Evolutionary conservation across 2,797 vertebrate species (phyloP), one percentile per base, ranked within the genome.

Genomic region (Vireo griseus): DNA sequence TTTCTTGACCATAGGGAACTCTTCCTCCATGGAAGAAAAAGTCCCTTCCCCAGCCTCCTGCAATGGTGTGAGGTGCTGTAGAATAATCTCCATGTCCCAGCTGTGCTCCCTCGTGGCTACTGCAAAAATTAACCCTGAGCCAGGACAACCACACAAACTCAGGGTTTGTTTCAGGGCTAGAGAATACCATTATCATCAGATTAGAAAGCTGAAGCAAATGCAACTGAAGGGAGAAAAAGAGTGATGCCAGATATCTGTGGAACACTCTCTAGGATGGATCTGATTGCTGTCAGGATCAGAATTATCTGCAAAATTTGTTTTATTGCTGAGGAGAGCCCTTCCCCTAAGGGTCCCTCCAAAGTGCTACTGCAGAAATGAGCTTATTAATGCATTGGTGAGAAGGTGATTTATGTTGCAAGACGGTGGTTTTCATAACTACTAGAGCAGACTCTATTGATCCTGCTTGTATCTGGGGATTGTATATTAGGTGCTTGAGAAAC

Each of bases 311-410:
- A 78, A 87, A 71, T 39, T 58, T 28, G 12, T 52, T 55, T 74
- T 57, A 47, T 72, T 26, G 2, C 33, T 86, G 59, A 58, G 59
- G 54, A 77, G 57, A 74, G 10, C 52, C 65, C 42, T 88, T 55
- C 24, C 21, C 18, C 13, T 44, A 31, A 74, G 73, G 37, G 26
- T 81, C 10, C 15, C 20, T 86, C 37, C 54, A 57, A 71, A 74
- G 39, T 80, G 44, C 35, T 71, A 12, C 65, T 71, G 65, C 61
- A 74, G 71, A 72, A 90, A 51, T 54, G 62, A 81, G 33, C 69
- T 95, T 90, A 68, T 88, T 86, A 86, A 84, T 78, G 33, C 55
- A 29, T 58, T 79, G 66, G 66, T 93, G 91, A 72, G 59, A 54
- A 63, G 71, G 55, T 66, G 67, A 59, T 92, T 88, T 16, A 16